Evolutionary conservation across 1,140 invertebrate species (phyloP).

Genomic region (Acromyrmex charruanus): DNA sequence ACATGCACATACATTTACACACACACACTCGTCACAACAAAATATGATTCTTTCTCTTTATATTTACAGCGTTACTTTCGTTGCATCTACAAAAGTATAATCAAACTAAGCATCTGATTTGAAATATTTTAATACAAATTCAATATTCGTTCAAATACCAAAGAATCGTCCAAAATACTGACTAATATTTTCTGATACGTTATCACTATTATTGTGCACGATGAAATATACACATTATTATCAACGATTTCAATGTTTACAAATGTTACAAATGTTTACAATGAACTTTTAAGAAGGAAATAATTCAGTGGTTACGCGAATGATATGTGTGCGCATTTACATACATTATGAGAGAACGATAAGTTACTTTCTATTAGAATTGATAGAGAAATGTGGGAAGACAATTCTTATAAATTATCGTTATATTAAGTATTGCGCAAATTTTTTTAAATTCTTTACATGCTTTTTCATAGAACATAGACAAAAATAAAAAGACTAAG

Average conservation of each 20-base stretch:
- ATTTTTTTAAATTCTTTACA: slow-evolving; percentile 46
- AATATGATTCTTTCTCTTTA: slow-evolving; percentile 75
- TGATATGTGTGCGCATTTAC: slow-evolving; percentile 59
- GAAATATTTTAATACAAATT: slow-evolving; percentile 32
- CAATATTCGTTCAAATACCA: slow-evolving; percentile 71
- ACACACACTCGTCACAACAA: slow-evolving; percentile 73
- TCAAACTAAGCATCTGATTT: slow-evolving; percentile 41
- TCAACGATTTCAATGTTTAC: not conserved
- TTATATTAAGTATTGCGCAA: slow-evolving; percentile 73
- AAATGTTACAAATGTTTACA: slow-evolving; percentile 9
- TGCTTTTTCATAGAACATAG: slow-evolving; percentile 9
- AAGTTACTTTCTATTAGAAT: slow-evolving; percentile 37
- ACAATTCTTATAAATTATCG: slow-evolving; percentile 67
- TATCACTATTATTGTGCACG: slow-evolving; percentile 56
- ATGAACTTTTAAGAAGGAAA: slow-evolving; percentile 21
- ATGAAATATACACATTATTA: slow-evolving; percentile 52
- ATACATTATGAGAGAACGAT: slow-evolving; percentile 25
- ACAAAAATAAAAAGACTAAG: slow-evolving; percentile 45
- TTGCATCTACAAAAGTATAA: slow-evolving; percentile 37
- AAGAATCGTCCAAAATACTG: slow-evolving; percentile 79
- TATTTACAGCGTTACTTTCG: slow-evolving; percentile 78
- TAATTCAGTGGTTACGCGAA: slow-evolving; percentile 30
- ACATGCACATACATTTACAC: slow-evolving; percentile 55
- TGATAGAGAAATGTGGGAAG: slow-evolving; percentile 62
- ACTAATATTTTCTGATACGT: slow-evolving; percentile 69